Percentiles rank a stretch among this genome's conserved stretches.
Evolutionary conservation across 23 tunicate species (phyloP).

Genomic region (Botrylloides violaceus): DNA sequence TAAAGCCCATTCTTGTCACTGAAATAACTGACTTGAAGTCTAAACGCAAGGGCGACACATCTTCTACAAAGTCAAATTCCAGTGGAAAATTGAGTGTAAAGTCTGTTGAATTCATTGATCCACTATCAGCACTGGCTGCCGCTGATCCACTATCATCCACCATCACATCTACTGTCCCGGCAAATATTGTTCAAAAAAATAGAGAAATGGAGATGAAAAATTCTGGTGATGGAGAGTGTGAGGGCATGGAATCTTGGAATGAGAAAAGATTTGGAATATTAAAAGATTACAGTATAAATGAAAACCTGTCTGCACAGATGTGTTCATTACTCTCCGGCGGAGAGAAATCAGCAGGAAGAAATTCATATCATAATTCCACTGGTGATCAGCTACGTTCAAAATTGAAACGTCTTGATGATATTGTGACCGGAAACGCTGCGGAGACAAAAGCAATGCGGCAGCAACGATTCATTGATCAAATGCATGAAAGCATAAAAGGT

Average conservation of each 20-base stretch:
- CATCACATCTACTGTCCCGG: neutral
- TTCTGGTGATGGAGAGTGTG: neutral
- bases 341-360: neutral
- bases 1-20: slow-evolving; percentile 71
- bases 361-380: slow-evolving; percentile 18
- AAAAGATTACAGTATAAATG: slow-evolving; percentile 33
- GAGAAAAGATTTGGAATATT: slow-evolving; percentile 30
- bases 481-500: slow-evolving; percentile 35
- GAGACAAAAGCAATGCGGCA: slow-evolving; percentile 64
- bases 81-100: neutral
- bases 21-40: slow-evolving; percentile 32
- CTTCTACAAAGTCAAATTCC: neutral
- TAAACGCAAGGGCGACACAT: neutral
- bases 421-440: slow-evolving; percentile 64
- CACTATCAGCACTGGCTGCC: slow-evolving; percentile 50
- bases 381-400: slow-evolving; percentile 64
- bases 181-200: neutral
- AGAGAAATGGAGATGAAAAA: neutral
- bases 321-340: slow-evolving; percentile 1
- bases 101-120: slow-evolving; percentile 61
- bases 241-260: slow-evolving; percentile 50
- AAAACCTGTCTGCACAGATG: slow-evolving; percentile 34
- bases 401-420: slow-evolving; percentile 76
- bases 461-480: slow-evolving; percentile 63
- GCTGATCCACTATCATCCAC: slow-evolving; percentile 57